These are phyloP conservation scores for Yoshiicerus persimilis DNA, from an alignment of 1,140 invertebrate species.

Conservation along the genomic window DNA sequence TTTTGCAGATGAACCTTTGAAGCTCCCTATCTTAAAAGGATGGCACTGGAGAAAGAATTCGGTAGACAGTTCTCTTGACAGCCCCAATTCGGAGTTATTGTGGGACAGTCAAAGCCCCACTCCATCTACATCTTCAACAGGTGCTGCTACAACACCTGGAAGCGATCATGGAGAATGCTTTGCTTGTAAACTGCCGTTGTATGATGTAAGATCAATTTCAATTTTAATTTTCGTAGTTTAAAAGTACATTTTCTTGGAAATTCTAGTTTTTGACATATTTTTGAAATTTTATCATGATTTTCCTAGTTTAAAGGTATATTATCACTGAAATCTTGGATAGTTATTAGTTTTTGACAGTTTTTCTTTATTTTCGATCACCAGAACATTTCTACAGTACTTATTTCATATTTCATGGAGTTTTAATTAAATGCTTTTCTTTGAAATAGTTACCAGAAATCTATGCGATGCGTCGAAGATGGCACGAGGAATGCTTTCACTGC, in stretches of 20 bases:
- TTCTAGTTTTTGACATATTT: no score
- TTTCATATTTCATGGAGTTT: neutral
- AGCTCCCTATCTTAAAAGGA: neutral
- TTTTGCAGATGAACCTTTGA: neutral
- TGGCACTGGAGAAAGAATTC: slow-evolving; percentile 5
- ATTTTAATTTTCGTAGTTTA: no score
- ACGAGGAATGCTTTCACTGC: slow-evolving; percentile 38
- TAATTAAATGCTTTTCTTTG: neutral
- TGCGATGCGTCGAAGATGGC: slow-evolving; percentile 29
- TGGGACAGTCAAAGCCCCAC: slow-evolving; percentile 3
- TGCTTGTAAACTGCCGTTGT: slow-evolving; percentile 44
- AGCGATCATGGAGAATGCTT: slow-evolving; percentile 31
- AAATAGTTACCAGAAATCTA: slow-evolving; percentile 25
- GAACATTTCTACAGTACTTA: no score
- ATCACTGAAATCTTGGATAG: no score
- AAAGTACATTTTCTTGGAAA: no score
- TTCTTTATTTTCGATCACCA: no score
- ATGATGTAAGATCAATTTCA: slow-evolving; percentile 31
- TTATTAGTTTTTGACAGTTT: no score
- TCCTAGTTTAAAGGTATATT: no score
- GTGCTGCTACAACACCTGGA: neutral
- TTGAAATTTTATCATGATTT: no score
- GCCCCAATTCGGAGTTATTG: neutral
- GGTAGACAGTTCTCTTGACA: neutral
- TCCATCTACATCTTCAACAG: neutral